Evolutionary conservation across 2,113 vertebrate species (phyloP), one percentile per base, ranked within the genome.

Genomic region (Rattus norvegicus): DNA sequence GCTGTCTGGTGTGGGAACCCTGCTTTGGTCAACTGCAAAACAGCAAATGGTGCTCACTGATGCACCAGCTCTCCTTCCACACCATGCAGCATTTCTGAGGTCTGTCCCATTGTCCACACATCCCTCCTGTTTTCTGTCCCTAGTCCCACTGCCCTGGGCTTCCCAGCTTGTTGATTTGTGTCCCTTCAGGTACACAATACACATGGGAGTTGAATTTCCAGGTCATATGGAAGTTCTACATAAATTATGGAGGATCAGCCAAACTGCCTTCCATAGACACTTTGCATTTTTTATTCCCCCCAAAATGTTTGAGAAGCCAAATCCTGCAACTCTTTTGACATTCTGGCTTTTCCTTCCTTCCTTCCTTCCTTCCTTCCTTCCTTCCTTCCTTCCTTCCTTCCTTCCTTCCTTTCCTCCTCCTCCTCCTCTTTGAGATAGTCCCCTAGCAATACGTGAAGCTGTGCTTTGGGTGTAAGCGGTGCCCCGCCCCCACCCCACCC

Each of bases 71-170:
- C 63, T 36, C 43, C 28, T 49, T 43, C 43, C 17, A 61, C 43
- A 13, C 30, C 84, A 69, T 26, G 67, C 47, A 47, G 49, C 2
- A 7, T 79, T 59, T 54, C 81, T 70, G 43, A 63, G 59, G 19
- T 70, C 6, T 30, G 30, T 7, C 11, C 79, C 20, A 10, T 5
- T 10, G 13, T 10, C 5, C 3, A 2, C 12, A 14, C 6, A 30
- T 5, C 54, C 47, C 54, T 61, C 30, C 77, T 5, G 39, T 36
- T 59, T 13, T 2, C 33, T 5, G 76, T 63, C 54, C 5, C 6
- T 5, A 0, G 1, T 2, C 17, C 33, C 19, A 17, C 56, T 33
- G 59, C 33, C 0, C 1, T 26, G 80, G 5, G 22, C 22, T 6
- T 88, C 30, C 3, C 39, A 8, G 5, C 28, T 5, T 9, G 54